These are phyloP conservation scores for Gnatocerus cornutus DNA, from an alignment of 2,888 invertebrate genomes.

Conservation along the genomic window DNA sequence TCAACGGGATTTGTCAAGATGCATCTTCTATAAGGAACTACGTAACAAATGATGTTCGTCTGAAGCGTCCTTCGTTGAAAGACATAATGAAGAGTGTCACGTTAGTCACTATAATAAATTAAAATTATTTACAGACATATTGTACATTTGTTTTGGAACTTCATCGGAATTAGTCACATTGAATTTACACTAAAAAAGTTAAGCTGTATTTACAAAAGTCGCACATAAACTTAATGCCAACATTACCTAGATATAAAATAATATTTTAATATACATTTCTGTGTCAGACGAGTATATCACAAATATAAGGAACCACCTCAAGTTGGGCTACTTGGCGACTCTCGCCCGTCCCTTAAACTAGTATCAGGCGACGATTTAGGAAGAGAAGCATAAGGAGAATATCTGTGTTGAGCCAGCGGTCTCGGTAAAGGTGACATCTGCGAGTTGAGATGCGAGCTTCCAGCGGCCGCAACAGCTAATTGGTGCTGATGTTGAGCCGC, in stretches of 20 bases:
- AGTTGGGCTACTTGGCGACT: slow-evolving; percentile 69
- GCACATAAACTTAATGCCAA: slow-evolving; percentile 17
- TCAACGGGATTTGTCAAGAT: slow-evolving; percentile 60
- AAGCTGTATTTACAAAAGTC: slow-evolving; percentile 27
- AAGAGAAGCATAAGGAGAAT: slow-evolving; percentile 76
- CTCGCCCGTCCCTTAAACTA: slow-evolving; percentile 73
- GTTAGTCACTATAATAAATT: slow-evolving; percentile 66
- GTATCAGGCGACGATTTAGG: slow-evolving; percentile 75
- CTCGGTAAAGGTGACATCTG: slow-evolving; percentile 74
- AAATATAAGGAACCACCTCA: slow-evolving; percentile 54
- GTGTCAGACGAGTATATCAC: slow-evolving; percentile 37
- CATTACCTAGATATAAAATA: slow-evolving; percentile 24
- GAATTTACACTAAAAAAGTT: slow-evolving; percentile 23
- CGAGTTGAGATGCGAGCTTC: slow-evolving; percentile 73
- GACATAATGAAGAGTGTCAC: slow-evolving; percentile 62
- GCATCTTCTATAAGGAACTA: slow-evolving; percentile 53
- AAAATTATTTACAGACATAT: slow-evolving; percentile 64
- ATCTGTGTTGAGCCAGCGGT: slow-evolving; percentile 73
- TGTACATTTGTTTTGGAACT: slow-evolving; percentile 61
- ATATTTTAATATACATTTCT: slow-evolving; percentile 18
- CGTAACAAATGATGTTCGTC: slow-evolving; percentile 62
- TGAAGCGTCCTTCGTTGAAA: slow-evolving; percentile 63
- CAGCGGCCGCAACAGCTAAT: slow-evolving; percentile 71
- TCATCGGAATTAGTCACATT: slow-evolving; percentile 46
- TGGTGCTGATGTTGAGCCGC: slow-evolving; percentile 78